Base-by-base conservation (phyloP, 2,113 vertebrate genomes). In the Callipepla californica region DNA sequence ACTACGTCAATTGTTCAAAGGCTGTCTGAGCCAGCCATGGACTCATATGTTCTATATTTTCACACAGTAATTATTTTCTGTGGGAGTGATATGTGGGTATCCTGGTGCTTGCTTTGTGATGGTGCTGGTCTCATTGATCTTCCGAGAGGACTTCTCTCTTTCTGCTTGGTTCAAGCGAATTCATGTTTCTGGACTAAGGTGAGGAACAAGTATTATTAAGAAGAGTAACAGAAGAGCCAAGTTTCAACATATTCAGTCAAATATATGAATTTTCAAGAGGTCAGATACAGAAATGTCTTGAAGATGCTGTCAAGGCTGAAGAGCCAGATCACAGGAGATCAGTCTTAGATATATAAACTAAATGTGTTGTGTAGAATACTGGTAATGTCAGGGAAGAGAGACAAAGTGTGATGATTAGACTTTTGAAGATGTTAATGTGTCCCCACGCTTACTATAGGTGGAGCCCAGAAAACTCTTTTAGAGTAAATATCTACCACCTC, bases 21-120 rank as follows among this genome's bases (percentile, higher is more conserved):
- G 28, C 61, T 90, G 72, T 36, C 85, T 88, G 88, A 93, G 77
- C 80, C 85, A 91, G 82, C 55, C 93, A 45, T 77, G 92, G 83
- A 80, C 65, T 90, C 82, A 65, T 5, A 66, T 19, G 7, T 53
- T 94, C 70, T 63, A 7, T 25, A 50, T 85, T 89, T 80, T 48
- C 74, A 74, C 61, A 28, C 58, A 74, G 34, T 21, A 85, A 16
- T 62, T 87, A 36, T 85, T 92, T 81, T 76, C n/a, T 1, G 1
- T n/a, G 8, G 1, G 57, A 79, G 19, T 66, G 4, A 65, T 8
- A 34, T 38, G 23, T 26, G 48, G 19, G 8, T 50, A 42, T 32
- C 19, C 40, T 72, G 7, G 13, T n/a, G 12, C 32, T 25, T 85
- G 7, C 45, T 87, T 78, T 85, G 40, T 61, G 65, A 21, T 47